phyloP scores from a whole-genome alignment of 2,113 vertebrate species.

The Xerus inauris region DNA sequence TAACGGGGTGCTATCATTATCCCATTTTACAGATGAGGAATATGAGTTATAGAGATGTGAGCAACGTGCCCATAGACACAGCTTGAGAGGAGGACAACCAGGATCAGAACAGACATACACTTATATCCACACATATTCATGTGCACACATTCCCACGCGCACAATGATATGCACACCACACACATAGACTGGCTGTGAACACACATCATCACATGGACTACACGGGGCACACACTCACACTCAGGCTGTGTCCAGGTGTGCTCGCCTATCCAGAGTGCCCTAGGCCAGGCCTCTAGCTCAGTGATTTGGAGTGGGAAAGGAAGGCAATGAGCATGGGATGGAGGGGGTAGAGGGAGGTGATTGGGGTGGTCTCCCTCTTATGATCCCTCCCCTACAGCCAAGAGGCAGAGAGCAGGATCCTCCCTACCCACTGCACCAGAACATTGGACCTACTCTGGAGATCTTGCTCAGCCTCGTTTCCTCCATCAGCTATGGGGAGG shows the following conservation, averaged over 20 bases:
- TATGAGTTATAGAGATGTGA: neutral
- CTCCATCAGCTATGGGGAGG: neutral
- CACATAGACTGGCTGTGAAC: no score
- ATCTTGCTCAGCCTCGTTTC: neutral
- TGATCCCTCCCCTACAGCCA: no score
- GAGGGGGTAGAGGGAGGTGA: neutral
- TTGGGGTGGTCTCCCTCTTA: neutral
- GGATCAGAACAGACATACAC: neutral
- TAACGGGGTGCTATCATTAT: neutral
- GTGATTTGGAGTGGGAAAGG: neutral
- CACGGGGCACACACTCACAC: accelerated
- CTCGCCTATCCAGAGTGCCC: neutral
- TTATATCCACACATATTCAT: neutral
- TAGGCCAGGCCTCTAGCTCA: neutral
- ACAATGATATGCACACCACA: no score
- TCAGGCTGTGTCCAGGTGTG: neutral
- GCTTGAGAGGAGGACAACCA: neutral
- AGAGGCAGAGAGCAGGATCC: neutral
- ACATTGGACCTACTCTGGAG: neutral
- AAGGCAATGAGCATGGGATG: neutral
- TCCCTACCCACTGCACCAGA: neutral
- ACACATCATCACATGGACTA: neutral
- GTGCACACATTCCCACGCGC: neutral
- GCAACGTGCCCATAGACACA: neutral
- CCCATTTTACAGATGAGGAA: neutral